These are phyloP conservation scores for Conger conger DNA, from an alignment of 2,113 vertebrate species.

Conservation along the genomic window DNA sequence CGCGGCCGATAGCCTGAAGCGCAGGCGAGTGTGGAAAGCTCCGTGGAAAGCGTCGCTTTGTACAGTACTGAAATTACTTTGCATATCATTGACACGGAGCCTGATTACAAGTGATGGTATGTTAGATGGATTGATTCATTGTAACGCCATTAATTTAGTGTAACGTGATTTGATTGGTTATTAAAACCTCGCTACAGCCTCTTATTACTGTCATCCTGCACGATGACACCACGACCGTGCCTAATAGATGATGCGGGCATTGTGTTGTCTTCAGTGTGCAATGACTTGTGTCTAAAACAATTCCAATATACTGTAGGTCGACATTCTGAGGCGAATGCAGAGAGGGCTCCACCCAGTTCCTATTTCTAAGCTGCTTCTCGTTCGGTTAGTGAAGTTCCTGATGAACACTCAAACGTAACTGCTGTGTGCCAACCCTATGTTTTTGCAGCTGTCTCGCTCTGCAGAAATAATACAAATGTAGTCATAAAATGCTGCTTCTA, in stretches of 20 bases:
- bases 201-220: background rate
- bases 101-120: background rate
- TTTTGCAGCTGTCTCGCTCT: conserved; percentile 23
- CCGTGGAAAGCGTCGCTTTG: background rate
- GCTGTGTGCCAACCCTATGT: conserved; percentile 3
- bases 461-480: conserved; percentile 56
- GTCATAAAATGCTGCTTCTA: conserved; percentile 64
- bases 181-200: background rate
- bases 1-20: background rate
- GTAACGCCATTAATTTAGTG: background rate
- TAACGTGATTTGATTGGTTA: background rate
- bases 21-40: background rate
- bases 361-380: background rate
- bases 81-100: background rate
- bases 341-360: background rate
- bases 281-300: background rate
- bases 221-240: background rate
- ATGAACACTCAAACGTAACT: background rate
- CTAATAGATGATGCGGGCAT: background rate
- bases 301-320: background rate
- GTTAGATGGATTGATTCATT: background rate
- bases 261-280: background rate
- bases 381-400: background rate
- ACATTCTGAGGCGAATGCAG: background rate
- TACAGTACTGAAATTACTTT: background rate